phyloP scores from a whole-genome alignment of 2,113 vertebrate genomes.

The Python bivittatus region DNA sequence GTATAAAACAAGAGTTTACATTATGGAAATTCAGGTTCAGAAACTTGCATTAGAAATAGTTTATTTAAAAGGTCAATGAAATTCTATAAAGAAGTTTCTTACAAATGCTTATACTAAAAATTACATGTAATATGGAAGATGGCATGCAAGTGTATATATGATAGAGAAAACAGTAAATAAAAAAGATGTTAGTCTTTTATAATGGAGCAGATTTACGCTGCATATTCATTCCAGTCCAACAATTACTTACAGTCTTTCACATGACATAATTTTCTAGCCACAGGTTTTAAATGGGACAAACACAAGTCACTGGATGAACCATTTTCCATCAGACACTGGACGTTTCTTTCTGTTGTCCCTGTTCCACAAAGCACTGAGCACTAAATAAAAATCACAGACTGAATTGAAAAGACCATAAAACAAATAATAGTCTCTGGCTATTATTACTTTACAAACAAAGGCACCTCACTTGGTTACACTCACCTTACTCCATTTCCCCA shows the following conservation, averaged over 20 bases:
- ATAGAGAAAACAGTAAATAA: not conserved
- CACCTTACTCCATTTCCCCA: constrained; percentile 87
- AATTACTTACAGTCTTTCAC: constrained; percentile 84
- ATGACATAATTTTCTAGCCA: constrained; percentile 79
- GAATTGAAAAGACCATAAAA: constrained; percentile 31
- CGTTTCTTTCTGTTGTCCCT: constrained; percentile 82
- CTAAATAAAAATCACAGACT: constrained; percentile 63
- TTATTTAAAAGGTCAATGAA: too few relatives aligned
- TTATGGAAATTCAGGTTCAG: too few relatives aligned
- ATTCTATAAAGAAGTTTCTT: too few relatives aligned
- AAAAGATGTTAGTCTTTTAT: not conserved
- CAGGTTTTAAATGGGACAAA: constrained; percentile 80
- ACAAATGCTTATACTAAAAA: too few relatives aligned
- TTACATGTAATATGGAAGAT: too few relatives aligned
- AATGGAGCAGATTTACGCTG: too few relatives aligned
- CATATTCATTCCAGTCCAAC: not conserved
- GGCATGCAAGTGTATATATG: too few relatives aligned
- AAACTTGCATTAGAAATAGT: too few relatives aligned
- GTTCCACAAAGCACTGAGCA: constrained; percentile 90
- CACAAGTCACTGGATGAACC: constrained; percentile 81
- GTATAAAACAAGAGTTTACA: too few relatives aligned
- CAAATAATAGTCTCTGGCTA: not conserved
- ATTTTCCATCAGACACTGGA: constrained; percentile 81
- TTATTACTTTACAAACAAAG: not conserved
- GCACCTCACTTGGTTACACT: constrained; percentile 30